Evolutionary conservation across 2,888 invertebrate species (phyloP).

Genomic region (Rosalia funebris): DNA sequence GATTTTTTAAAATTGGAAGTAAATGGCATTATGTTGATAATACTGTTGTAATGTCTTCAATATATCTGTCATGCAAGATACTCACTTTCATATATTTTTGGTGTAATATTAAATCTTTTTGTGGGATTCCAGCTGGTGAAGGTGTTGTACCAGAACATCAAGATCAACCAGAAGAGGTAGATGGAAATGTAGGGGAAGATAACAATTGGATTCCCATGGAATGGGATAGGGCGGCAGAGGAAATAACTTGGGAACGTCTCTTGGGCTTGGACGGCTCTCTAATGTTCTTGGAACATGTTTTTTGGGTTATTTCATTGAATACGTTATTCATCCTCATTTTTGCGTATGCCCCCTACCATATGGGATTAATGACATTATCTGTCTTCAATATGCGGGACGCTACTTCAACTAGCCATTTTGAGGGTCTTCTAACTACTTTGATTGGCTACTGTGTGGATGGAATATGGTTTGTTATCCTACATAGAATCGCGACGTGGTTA

Average conservation of each 20-base stretch:
- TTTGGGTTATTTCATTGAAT: conserved; percentile 98
- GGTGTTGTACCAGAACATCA: conserved; percentile 52
- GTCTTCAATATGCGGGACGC: conserved; percentile 75
- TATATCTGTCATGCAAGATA: too few relatives aligned
- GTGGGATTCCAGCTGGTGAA: too few relatives aligned
- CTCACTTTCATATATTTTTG: too few relatives aligned
- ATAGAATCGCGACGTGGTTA: conserved; percentile 83
- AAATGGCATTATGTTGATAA: too few relatives aligned
- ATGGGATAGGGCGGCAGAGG: conserved; percentile 97
- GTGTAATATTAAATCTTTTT: too few relatives aligned
- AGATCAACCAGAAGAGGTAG: conserved; percentile 60
- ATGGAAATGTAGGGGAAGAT: conserved; percentile 75
- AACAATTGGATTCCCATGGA: conserved; percentile 99
- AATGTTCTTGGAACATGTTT: conserved; percentile 97
- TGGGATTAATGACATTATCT: conserved; percentile 86
- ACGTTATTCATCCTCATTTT: conserved; percentile 96
- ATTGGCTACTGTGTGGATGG: conserved; percentile 95
- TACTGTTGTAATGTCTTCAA: too few relatives aligned
- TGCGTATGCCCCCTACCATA: conserved; percentile 96
- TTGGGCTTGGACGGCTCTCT: conserved; percentile 96
- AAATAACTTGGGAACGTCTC: conserved; percentile 97
- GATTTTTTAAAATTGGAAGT: too few relatives aligned
- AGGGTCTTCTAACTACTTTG: conserved; percentile 90
- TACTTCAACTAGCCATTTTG: conserved; percentile 85
- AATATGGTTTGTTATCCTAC: conserved; percentile 81